Conservation (phyloP, 2,797 vertebrate genomes). For the Tragopan temminckii region DNA sequence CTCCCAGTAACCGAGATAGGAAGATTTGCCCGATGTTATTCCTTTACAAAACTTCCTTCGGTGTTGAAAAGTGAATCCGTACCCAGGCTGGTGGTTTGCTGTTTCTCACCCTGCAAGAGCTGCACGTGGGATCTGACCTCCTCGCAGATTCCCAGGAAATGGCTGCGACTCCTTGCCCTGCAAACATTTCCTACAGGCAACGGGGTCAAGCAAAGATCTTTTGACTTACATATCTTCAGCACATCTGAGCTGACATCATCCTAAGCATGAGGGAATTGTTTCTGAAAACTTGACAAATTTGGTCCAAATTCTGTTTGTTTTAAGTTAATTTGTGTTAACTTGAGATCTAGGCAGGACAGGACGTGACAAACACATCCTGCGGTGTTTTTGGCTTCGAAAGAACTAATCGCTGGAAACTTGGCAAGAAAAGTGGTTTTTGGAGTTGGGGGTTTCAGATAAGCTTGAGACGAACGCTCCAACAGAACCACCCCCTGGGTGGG, state of each 20-base stretch:
- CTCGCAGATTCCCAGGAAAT: neutral
- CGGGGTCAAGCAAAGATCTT: neutral
- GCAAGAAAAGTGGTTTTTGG: slow-evolving; percentile 27
- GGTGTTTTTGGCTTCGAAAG: neutral
- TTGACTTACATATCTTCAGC: neutral
- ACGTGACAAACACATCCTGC: slow-evolving; percentile 67
- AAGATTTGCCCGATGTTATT: neutral
- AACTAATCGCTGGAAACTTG: slow-evolving; percentile 64
- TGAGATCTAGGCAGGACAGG: slow-evolving; percentile 28
- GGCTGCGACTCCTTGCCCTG: neutral
- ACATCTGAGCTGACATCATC: neutral
- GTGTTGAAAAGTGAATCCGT: neutral
- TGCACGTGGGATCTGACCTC: neutral
- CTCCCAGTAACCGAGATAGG: neutral
- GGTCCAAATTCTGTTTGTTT: slow-evolving; percentile 5
- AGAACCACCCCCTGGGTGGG: neutral
- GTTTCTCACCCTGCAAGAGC: accelerated
- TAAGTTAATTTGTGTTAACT: neutral
- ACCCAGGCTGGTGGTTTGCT: neutral
- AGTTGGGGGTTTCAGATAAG: slow-evolving; percentile 35
- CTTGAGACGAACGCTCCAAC: neutral
- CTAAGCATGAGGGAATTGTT: neutral
- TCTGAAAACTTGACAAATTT: neutral
- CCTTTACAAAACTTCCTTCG: neutral
- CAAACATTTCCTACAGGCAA: neutral